Base-by-base conservation (phyloP, 2,888 invertebrate species). In the Carabus problematicus region DNA sequence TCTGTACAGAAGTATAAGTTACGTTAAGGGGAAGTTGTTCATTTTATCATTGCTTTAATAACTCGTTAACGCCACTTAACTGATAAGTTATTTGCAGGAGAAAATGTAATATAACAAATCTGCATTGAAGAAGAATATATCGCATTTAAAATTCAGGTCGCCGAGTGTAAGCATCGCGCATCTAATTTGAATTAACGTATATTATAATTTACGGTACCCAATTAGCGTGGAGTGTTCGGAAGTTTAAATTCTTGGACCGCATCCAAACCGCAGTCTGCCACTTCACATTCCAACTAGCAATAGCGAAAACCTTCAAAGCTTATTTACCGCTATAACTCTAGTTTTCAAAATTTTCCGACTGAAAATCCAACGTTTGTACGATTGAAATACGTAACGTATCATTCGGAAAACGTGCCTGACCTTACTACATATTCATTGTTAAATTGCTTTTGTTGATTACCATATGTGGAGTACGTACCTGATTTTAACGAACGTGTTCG, bases 201-300 rank as follows among this genome's bases (percentile, higher is more conserved):
- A 66, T 66, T 66, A 66, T 66, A 66, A 66, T 66, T 66, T 66
- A 66, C 66, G 66, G 58, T 9, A 49, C n/a, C 59, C 66, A 66
- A 66, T 66, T 66, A 66, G 66, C 40, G 59, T 42, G 49, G 56
- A 66, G 66, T 66, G 66, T 66, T 58, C 66, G 58, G n/a, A 66
- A 66, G 66, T 66, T 64, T 66, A 59, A 58, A 59, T 66, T 59
- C 59, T 58, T 66, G 66, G 66, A 55, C 47, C 58, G 40, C 49
- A 47, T 55, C 66, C 66, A 66, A 56, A 66, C 66, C 66, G 59
- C 66, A 12, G 59, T 47, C 60, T 59, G 66, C 58, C 66, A 52
- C 52, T 52, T 14, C 52, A 52, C 16, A 40, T 63, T 39, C 18
- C 54, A 29, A 29, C n/a, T 39, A 29, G 29, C 29, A 29, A 6